Percentiles rank a stretch among this genome's conserved stretches.
These are phyloP conservation scores for Neocrepidodera transversa DNA, from an alignment of 2,888 invertebrate species.

Conservation along the genomic window DNA sequence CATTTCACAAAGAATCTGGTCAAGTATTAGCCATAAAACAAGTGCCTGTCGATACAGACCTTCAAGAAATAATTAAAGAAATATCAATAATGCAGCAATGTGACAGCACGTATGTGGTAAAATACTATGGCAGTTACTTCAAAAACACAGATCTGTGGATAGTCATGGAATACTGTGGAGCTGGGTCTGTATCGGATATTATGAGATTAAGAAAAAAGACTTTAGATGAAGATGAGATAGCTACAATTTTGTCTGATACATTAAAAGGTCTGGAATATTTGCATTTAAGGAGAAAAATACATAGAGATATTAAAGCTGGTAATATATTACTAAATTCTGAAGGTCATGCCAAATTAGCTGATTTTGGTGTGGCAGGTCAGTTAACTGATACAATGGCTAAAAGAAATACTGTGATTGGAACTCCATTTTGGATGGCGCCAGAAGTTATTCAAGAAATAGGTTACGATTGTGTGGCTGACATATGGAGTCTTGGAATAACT, in stretches of 20 bases:
- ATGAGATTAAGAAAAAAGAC: constrained; percentile 94
- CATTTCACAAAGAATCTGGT: constrained; percentile 97
- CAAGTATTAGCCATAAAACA: constrained; percentile 97
- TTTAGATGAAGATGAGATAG: constrained; percentile 48
- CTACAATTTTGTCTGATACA: constrained; percentile 48
- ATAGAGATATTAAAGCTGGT: constrained; percentile 74
- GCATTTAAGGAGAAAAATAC: constrained; percentile 49
- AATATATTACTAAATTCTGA: constrained; percentile 97
- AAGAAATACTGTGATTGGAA: constrained; percentile 66
- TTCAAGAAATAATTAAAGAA: constrained; percentile 99
- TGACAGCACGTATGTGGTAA: constrained; percentile 98
- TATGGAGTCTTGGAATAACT: constrained; percentile 97
- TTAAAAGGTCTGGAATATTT: constrained; percentile 49
- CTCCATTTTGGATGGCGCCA: constrained; percentile 99
- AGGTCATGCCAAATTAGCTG: constrained; percentile 97
- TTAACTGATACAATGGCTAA: constrained; percentile 73
- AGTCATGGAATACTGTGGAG: constrained; percentile 99
- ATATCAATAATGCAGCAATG: constrained; percentile 99
- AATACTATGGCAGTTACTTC: constrained; percentile 99
- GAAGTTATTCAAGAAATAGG: constrained; percentile 99
- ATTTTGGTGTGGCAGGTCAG: constrained; percentile 99
- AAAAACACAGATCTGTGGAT: constrained; percentile 99
- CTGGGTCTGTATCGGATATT: constrained; percentile 98
- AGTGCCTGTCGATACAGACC: constrained; percentile 98
- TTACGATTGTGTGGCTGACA: constrained; percentile 98